Base-by-base conservation (phyloP, 53 echinoderm and acorn worm genomes). In the Mesocentrotus franciscanus region DNA sequence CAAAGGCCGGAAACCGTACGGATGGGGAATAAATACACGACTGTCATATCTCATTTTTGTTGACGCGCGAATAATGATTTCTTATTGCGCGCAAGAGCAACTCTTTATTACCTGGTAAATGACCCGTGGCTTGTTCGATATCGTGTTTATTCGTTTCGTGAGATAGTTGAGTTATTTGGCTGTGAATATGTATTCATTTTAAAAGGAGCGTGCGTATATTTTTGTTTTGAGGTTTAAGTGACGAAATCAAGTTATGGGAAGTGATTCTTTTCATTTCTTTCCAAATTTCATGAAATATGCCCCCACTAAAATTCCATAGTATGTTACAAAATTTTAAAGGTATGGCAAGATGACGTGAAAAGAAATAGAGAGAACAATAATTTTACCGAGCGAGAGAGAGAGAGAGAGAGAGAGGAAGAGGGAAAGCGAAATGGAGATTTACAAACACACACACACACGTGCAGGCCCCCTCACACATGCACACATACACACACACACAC, bases 31-130 rank as follows among this genome's bases (percentile, higher is more conserved):
- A 81, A 81, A 81, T 81, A 81, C 81, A 36, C 42, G 22, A 20
- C 81, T 81, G 81, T 42, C 81, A 42, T 81, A 81, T 39, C 42
- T 81, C 81, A 81, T 81, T 42, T 81, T 42, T 9, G 42, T 0
- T 81, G 81, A 81, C 33, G 81, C 81, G 18, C 42, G 42, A 42
- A 81, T 81, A 81, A 81, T 81, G 29, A 81, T 81, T 81, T 81
- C 81, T 81, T 22, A 42, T 18, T 79, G 79, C 79, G 79, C 20
- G 39, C 79, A 79, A 79, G 1, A 35, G 5, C 11, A 61, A 75
- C 30, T 17, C 39, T 39, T 79, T 79, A 79, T 79, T 39, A 39
- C 72, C 27, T 72, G 79, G 39, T 9, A 39, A 39, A 89, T 60
- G 8, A 59, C 11, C 30, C 59, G 14, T 60, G 27, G 39, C 39